A percentile compares a stretch with the other conserved stretches of the same genome.
Evolutionary conservation across 2,797 vertebrate genomes (phyloP).

Genomic region (Arctocebus calabarensis): DNA sequence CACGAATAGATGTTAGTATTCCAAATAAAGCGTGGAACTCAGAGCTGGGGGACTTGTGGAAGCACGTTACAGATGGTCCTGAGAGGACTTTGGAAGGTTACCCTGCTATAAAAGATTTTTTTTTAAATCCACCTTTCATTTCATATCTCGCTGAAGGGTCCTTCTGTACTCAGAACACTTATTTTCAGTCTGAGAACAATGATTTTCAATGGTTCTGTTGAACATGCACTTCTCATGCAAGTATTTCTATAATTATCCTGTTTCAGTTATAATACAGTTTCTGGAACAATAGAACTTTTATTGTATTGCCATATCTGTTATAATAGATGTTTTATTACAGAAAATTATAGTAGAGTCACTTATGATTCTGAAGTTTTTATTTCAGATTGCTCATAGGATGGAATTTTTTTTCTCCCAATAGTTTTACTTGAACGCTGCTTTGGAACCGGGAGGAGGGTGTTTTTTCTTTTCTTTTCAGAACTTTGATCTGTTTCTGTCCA

Average conservation of each 20-base stretch:
- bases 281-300: conserved; percentile 79
- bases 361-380: conserved; percentile 77
- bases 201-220: conserved; percentile 72
- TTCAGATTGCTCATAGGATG: conserved; percentile 67
- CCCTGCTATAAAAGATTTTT: neutral
- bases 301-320: conserved; percentile 76
- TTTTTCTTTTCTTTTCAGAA: neutral
- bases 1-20: conserved; percentile 31
- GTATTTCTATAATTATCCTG: conserved; percentile 81
- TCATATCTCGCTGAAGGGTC: conserved; percentile 13
- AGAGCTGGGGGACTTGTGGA: neutral
- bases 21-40: neutral
- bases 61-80: neutral
- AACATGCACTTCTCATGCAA: conserved; percentile 70
- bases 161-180: conserved; percentile 33
- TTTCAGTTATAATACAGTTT: conserved; percentile 77
- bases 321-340: conserved; percentile 80
- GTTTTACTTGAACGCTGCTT: conserved; percentile 55
- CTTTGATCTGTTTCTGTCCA: neutral
- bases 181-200: conserved; percentile 68
- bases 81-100: neutral
- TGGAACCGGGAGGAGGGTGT: neutral
- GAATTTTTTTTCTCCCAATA: conserved; percentile 52
- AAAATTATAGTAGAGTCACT: conserved; percentile 76
- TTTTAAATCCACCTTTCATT: conserved; percentile 1